Evolutionary conservation across 2,888 invertebrate species (phyloP), one percentile per base, ranked within the genome.

Genomic region (Drosophila histrio): DNA sequence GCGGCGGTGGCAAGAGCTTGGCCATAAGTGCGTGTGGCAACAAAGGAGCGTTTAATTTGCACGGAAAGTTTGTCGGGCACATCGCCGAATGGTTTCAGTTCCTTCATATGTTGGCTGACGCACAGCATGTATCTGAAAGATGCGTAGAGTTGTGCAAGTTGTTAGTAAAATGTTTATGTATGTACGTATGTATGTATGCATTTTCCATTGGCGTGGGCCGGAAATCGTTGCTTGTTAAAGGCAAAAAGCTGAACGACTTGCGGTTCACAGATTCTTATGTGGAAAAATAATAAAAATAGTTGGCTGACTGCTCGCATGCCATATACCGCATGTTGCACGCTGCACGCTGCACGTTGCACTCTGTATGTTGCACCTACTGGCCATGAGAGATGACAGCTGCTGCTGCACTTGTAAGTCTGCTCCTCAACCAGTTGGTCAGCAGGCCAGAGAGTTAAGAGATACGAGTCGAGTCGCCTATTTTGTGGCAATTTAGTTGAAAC

Each of bases 31-130:
- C 98, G 93, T 6, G 98, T 98, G 15, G 99, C 98, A 24, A 98
- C 97, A 93, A 99, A 98, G 0, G 98, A 97, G 46, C 98, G 93
- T 85, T 97, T 95, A 84, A 99, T 94, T 92, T 98, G 98, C 65
- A 96, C 94, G 8, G 96, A 96, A 68, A 99, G 93, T 92, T 98
- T 98, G 89, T 95, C 95, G 1, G 98, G 98, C 39, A 98, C 97
- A 91, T 98, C 98, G 21, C 97, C 98, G 90, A 99, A 99, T 0
- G 99, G 98, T 90, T 97, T 95, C 91, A 98, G 94, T 79, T 97
- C 96, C 56, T 96, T 95, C 98, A 99, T 98, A 91, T 97, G 95
- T 89, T 96, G 95, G 79, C 95, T 95, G 68, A 98, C 96, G 92
- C 99, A 99, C 54, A 94, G 94, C 86, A 97, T 92, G 91, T 97